Base-by-base conservation (phyloP, 30 jellyfish, hydroid and myxozoan genomes). In the Chironex yamaguchii region DNA sequence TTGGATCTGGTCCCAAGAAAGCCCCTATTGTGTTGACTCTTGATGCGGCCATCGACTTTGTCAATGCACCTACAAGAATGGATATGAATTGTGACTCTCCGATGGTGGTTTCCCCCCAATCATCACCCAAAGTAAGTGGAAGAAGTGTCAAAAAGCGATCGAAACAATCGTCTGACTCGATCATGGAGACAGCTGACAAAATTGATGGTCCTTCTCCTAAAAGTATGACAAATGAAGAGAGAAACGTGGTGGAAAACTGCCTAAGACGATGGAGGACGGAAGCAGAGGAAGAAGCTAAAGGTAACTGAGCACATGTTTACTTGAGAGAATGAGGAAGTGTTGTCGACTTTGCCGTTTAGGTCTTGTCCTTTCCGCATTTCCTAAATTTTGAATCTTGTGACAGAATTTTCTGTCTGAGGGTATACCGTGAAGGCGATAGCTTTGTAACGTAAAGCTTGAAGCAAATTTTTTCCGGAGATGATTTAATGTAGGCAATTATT, bases 131-230 rank as follows among this genome's bases (percentile, higher is more conserved):
- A 32, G 51, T 87, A 13, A 71, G 77, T 11, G 73, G 65, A 22
- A 31, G 36, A 36, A 84, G 62, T 22, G 27, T 42, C 26, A 42
- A 42, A 17, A 42, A 17, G 58, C 9, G 58, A 42, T 9, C 13
- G 58, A 42, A 17, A 42, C 13, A 6, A 9, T 6, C 9, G 9
- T 26, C 73, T 1, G 77, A 71, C 2, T 49, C 76, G 22, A 24
- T 85, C 42, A 24, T 73, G 58, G 95, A 71, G 1, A 30, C 84
- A 11, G 95, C 90, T 2, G 86, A 85, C 29, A 2, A 67, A 34
- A 51, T 85, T 21, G 71, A 85, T 4, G 95, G 95, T 13, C 95
- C 95, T 23, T 34, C 85, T 23, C 95, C 95, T 23, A 85, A 62
- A 27, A 62, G 29, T 30, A 66, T 71, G 89, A 42, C 89, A 4